Conservation (phyloP, 2,888 invertebrate genomes). For the Lepidocyrtoides sp. region DNA sequence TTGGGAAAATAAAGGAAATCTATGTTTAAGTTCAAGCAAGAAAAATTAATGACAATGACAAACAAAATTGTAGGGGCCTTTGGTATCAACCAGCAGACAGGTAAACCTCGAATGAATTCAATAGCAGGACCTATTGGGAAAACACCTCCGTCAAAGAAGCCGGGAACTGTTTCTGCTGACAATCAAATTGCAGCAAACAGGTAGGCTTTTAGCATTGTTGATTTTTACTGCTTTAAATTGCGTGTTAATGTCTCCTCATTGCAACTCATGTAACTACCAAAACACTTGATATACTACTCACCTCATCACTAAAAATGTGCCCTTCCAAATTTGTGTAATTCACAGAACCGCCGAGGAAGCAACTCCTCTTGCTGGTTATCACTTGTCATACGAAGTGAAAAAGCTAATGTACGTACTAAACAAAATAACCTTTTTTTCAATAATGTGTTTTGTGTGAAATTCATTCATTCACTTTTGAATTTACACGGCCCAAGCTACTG, state of each 20-base stretch:
- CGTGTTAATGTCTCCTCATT: background rate
- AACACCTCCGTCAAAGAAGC: slow-evolving; percentile 78
- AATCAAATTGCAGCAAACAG: slow-evolving; percentile 79
- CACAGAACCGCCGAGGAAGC: slow-evolving; percentile 86
- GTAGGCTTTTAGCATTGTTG: background rate
- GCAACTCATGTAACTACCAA: background rate
- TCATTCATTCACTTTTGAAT: too few relatives aligned
- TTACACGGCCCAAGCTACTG: too few relatives aligned
- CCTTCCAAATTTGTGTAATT: background rate
- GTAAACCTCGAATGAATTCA: slow-evolving; percentile 84
- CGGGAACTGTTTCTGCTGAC: slow-evolving; percentile 80
- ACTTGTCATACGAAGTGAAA: slow-evolving; percentile 99
- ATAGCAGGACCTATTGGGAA: slow-evolving; percentile 80
- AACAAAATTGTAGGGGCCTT: slow-evolving; percentile 55
- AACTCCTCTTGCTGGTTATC: slow-evolving; percentile 98
- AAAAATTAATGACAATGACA: background rate
- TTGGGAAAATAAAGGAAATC: too few relatives aligned
- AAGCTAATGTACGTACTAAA: slow-evolving; percentile 97
- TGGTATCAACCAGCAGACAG: slow-evolving; percentile 63
- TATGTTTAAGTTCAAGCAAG: too few relatives aligned
- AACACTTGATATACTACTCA: background rate
- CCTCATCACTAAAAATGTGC: slow-evolving; percentile 4
- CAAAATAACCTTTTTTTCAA: slow-evolving; percentile 19
- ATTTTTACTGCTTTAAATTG: background rate
- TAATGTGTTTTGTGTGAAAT: background rate